Evolutionary conservation across 1,140 invertebrate species (phyloP), one percentile per base, ranked within the genome.

Genomic region (Rhynchophorus ferrugineus): DNA sequence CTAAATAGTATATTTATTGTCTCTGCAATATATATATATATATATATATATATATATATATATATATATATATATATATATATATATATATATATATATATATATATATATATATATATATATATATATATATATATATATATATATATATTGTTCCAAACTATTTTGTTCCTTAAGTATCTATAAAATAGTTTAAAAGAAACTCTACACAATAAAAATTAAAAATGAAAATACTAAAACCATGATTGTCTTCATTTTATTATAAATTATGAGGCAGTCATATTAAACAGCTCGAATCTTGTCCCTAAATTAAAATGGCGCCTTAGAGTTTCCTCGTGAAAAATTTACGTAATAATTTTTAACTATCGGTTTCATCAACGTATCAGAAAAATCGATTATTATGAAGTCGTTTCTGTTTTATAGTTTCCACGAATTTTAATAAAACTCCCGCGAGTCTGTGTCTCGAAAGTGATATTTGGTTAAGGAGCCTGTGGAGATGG

Each of bases 331-430:
- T 41, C 14, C 9, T 17, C 7, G 14, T 11, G 14, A 17, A 41
- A 17, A 41, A 17, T 41, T 41, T 41, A 17, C 6, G 18, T 18
- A 3, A 20, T 18, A 3, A 9, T 41, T 17, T 17, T 17, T 18
- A 18, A 14, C n/a, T 18, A 6, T 11, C 5, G 24, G 18, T 6
- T 18, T 41, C 17, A 41, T 41, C 38, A 7, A 14, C 18, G 18
- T 17, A 41, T 41, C 16, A 41, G 38, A 41, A 41, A 14, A 41
- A 41, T 41, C 38, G 38, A 41, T 17, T 41, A 18, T 41, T 41
- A 41, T 20, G 38, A 41, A 41, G 16, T 41, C 38, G 20, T 41
- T 41, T 17, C 20, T 41, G 38, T 41, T 41, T 41, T 41, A 41
- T 41, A 41, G 38, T 41, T 20, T 41, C 17, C 18, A 41, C 13